Conservation (phyloP, 1,140 invertebrate genomes). For the Andrena cerasifolii region DNA sequence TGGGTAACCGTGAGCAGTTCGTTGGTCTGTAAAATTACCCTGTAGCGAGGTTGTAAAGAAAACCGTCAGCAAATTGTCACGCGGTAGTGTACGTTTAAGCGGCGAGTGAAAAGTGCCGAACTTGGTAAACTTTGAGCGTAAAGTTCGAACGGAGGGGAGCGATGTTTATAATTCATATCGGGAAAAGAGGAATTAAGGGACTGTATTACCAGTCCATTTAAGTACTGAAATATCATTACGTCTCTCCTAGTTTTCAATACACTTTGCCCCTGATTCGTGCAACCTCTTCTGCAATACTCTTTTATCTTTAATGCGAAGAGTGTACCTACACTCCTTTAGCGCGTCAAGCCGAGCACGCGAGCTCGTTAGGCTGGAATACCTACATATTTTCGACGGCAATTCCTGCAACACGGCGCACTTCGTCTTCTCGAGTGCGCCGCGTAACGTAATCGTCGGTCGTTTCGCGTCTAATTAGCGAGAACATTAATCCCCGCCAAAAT, state of each 20-base stretch:
- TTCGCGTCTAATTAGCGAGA: constrained; percentile 62
- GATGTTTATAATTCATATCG: neutral
- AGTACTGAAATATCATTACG: neutral
- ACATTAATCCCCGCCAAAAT: constrained; percentile 59
- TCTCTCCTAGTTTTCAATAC: too few relatives aligned
- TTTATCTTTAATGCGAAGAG: too few relatives aligned
- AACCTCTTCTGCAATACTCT: too few relatives aligned
- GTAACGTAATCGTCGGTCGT: constrained; percentile 57
- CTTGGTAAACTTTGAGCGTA: neutral
- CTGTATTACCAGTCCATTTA: neutral
- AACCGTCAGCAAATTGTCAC: too few relatives aligned
- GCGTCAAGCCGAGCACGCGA: too few relatives aligned
- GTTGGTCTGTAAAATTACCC: neutral
- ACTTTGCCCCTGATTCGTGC: too few relatives aligned
- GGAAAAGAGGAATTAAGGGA: neutral
- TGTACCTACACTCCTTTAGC: neutral
- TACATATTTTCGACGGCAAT: constrained; percentile 37
- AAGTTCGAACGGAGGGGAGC: neutral
- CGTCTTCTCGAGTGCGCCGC: constrained; percentile 11
- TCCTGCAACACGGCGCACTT: constrained; percentile 21
- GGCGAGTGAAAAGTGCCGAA: neutral
- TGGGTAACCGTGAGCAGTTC: neutral
- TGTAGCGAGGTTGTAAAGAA: too few relatives aligned
- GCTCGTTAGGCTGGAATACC: constrained; percentile 29
- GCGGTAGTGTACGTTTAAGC: too few relatives aligned